These are phyloP conservation scores for Leptobrachium leishanense DNA, from an alignment of 2,113 vertebrate genomes.

Conservation along the genomic window DNA sequence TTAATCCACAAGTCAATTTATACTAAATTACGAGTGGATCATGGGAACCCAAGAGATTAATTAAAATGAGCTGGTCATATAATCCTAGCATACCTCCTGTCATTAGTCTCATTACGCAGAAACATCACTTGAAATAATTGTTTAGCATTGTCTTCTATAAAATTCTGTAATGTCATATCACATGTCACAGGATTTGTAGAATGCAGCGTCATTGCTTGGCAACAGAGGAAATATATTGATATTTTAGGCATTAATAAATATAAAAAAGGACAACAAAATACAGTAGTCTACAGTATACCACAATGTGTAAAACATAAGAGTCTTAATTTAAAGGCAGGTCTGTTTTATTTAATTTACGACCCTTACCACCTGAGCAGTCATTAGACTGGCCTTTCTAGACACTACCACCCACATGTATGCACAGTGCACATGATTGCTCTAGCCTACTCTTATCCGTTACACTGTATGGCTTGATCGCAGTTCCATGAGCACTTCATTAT, in stretches of 20 bases:
- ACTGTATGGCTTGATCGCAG: no score
- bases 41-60: constrained; percentile 33
- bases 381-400: no score
- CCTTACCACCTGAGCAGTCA: no score
- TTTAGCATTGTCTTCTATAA: not conserved
- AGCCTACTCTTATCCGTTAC: no score
- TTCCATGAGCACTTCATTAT: no score
- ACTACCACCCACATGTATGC: no score
- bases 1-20: constrained; percentile 5
- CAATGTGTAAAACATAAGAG: no score
- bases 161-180: not conserved
- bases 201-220: not conserved
- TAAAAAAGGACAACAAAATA: not conserved
- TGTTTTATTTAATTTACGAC: no score
- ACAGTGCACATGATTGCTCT: no score
- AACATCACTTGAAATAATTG: constrained; percentile 34
- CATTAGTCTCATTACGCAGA: constrained; percentile 39
- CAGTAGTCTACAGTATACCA: no score
- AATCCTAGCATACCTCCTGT: constrained; percentile 32
- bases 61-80: constrained; percentile 23
- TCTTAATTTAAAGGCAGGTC: no score
- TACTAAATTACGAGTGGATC: constrained; percentile 10
- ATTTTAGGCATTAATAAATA: not conserved
- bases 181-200: not conserved
- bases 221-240: not conserved